These are phyloP conservation scores for Achlya flavicornis DNA, from an alignment of 2,888 invertebrate species.

Conservation along the genomic window DNA sequence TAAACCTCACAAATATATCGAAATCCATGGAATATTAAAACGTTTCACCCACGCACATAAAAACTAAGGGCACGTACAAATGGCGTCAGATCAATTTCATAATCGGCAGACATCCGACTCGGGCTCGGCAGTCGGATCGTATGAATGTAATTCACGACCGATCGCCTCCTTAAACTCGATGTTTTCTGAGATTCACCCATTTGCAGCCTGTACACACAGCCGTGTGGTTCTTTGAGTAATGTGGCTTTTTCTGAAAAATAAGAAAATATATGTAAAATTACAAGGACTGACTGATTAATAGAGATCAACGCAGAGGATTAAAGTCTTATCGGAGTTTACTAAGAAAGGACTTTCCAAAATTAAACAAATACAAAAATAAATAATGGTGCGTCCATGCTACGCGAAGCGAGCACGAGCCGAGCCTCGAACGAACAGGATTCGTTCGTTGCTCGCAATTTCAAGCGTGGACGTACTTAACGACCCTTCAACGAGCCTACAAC, in stretches of 20 bases:
- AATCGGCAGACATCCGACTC: slow-evolving; percentile 20
- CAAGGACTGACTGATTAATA: too few relatives aligned
- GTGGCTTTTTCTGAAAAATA: not conserved
- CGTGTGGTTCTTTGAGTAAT: not conserved
- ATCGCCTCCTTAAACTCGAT: slow-evolving; percentile 43
- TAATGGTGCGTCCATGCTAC: too few relatives aligned
- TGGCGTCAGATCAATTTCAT: slow-evolving; percentile 23
- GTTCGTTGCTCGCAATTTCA: too few relatives aligned
- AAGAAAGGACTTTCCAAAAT: too few relatives aligned
- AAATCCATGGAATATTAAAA: not conserved
- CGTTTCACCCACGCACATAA: not conserved
- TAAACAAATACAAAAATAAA: too few relatives aligned
- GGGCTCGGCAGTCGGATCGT: slow-evolving; percentile 27
- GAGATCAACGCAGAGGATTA: too few relatives aligned
- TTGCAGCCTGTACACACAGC: slow-evolving; percentile 30
- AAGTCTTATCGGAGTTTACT: too few relatives aligned
- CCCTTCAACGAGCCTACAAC: too few relatives aligned
- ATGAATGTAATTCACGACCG: slow-evolving; percentile 57
- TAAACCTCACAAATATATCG: not conserved
- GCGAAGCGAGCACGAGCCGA: too few relatives aligned
- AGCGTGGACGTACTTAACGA: too few relatives aligned
- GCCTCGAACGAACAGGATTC: too few relatives aligned
- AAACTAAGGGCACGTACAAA: not conserved
- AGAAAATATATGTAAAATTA: too few relatives aligned
- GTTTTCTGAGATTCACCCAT: slow-evolving; percentile 50